Percentiles rank a stretch among this genome's conserved stretches.
These are phyloP conservation scores for Ophioderma brevispina DNA, from an alignment of 35 echinoderm and acorn worm genomes.

Conservation along the genomic window DNA sequence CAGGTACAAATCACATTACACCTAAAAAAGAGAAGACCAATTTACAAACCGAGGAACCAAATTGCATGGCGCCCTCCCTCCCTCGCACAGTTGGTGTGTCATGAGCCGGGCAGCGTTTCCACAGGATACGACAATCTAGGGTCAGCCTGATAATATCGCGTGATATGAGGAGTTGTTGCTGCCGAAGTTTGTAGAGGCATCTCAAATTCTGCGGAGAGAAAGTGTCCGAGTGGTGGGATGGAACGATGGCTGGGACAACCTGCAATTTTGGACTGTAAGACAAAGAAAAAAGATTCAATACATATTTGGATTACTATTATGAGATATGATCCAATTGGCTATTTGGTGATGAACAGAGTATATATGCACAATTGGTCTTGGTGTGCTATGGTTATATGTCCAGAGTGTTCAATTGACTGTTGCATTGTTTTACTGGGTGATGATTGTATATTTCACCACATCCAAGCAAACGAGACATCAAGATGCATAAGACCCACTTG, in stretches of 20 bases:
- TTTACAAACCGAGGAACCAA: background rate
- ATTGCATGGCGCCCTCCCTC: slow-evolving; percentile 3
- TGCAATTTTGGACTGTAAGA: slow-evolving; percentile 61
- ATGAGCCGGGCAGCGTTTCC: slow-evolving; percentile 2
- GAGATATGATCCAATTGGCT: too few species aligned
- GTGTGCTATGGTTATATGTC: too few species aligned
- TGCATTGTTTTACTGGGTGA: too few species aligned
- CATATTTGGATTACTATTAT: too few species aligned
- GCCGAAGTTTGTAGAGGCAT: slow-evolving; percentile 66
- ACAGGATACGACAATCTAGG: background rate
- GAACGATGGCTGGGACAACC: slow-evolving; percentile 82
- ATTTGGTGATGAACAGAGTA: too few species aligned
- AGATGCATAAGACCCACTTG: too few species aligned
- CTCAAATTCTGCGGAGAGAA: slow-evolving; percentile 86
- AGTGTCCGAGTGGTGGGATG: slow-evolving; percentile 96
- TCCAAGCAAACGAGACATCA: too few species aligned
- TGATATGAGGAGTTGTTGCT: slow-evolving; percentile 2
- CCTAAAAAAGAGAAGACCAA: slow-evolving; percentile 34
- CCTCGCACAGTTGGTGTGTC: background rate
- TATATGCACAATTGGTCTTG: too few species aligned
- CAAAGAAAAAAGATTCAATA: background rate
- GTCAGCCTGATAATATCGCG: background rate
- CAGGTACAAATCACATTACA: slow-evolving; percentile 75
- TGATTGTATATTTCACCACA: too few species aligned
- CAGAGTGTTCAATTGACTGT: too few species aligned